These are phyloP conservation scores for Ceyx erithaca DNA, from an alignment of 2,797 vertebrate species.

Conservation along the genomic window DNA sequence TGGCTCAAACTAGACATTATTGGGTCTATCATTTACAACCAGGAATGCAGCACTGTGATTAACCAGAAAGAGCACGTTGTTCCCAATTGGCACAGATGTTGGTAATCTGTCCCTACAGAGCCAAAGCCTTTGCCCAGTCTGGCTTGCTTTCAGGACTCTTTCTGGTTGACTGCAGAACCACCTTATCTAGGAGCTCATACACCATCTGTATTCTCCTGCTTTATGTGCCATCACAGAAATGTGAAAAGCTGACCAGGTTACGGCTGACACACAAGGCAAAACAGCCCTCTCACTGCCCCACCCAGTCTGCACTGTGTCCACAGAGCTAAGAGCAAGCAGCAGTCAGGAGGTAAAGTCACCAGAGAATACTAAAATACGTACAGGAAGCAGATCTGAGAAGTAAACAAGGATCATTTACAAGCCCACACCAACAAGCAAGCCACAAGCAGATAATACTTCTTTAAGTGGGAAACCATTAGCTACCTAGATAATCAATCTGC, in stretches of 20 bases:
- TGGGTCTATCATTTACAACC: slow-evolving; percentile 11
- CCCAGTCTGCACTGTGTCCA: background rate
- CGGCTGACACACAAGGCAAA: background rate
- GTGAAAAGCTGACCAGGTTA: background rate
- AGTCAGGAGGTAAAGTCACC: background rate
- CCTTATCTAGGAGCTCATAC: background rate
- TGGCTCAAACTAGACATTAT: background rate
- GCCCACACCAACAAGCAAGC: background rate
- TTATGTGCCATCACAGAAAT: background rate
- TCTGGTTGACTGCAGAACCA: background rate
- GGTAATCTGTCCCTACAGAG: slow-evolving; percentile 5
- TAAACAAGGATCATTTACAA: background rate
- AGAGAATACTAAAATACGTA: background rate
- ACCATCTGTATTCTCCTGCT: background rate
- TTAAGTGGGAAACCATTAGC: background rate
- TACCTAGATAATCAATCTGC: background rate
- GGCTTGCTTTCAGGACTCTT: slow-evolving; percentile 18
- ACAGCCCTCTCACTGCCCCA: background rate
- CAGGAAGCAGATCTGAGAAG: background rate
- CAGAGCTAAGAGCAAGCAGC: background rate
- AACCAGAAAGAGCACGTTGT: slow-evolving; percentile 13
- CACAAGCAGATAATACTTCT: background rate
- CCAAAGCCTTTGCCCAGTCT: slow-evolving; percentile 3
- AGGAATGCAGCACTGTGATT: background rate
- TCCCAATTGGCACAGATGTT: slow-evolving; percentile 34